Percentiles rank a stretch among this genome's conserved stretches.
phyloP scores from a whole-genome alignment of 2,888 invertebrate genomes.

The Pyrrhia umbra region DNA sequence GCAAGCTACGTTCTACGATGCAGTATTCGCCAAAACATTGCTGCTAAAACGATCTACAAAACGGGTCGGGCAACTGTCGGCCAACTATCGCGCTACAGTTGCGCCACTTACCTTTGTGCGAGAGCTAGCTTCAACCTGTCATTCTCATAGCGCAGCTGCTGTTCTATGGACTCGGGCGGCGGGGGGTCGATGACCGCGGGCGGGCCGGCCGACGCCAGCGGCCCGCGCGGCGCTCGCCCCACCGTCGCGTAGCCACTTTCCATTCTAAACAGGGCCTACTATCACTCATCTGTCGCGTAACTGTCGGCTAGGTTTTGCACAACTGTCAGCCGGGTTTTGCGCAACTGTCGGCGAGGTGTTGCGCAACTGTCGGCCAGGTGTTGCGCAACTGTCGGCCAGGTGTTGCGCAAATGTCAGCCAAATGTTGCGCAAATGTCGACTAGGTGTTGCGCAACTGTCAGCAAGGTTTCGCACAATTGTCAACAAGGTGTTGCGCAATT shows the following conservation, averaged over 20 bases:
- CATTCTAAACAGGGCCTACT: conserved; percentile 54
- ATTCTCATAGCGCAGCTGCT: conserved; percentile 98
- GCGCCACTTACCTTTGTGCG: conserved; percentile 90
- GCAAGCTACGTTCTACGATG: conserved; percentile 13
- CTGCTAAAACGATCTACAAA: not conserved
- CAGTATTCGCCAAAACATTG: conserved; percentile 10
- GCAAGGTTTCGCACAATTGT: not conserved
- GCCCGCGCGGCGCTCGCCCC: conserved; percentile 73
- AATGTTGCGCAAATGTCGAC: not conserved
- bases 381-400: not conserved
- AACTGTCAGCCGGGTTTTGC: not conserved
- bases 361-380: not conserved
- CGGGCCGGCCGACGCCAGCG: conserved; percentile 54
- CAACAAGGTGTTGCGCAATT: not conserved
- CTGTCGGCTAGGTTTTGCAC: not conserved
- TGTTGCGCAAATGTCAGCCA: not conserved
- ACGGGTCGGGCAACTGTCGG: conserved; percentile 6
- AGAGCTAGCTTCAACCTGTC: conserved; percentile 97
- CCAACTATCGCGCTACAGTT: conserved; percentile 54
- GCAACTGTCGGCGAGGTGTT: no score
- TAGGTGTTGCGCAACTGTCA: no score
- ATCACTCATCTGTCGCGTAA: conserved; percentile 31
- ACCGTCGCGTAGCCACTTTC: conserved; percentile 74
- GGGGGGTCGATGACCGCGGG: conserved; percentile 53
- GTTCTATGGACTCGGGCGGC: conserved; percentile 85